Evolutionary conservation across 2,888 invertebrate species (phyloP).

Genomic region (Cerceris ruficornis): DNA sequence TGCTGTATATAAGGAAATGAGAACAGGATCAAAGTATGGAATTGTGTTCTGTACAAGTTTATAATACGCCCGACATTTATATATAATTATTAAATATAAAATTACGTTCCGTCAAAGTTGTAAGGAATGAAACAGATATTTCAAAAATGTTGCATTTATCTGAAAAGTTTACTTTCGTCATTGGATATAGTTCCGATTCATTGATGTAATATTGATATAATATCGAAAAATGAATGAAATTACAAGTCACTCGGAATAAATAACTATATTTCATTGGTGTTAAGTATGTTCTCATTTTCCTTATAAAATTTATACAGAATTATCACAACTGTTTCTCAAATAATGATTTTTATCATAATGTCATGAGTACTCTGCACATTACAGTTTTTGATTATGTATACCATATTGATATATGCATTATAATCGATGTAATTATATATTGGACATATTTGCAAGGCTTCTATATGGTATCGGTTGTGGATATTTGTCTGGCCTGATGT

Average conservation of each 20-base stretch:
- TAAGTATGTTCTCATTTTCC: conserved; percentile 10
- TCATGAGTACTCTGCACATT: background rate
- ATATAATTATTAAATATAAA: too few species aligned
- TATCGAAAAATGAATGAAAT: conserved; percentile 29
- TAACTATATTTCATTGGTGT: conserved; percentile 9
- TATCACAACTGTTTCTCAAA: conserved; percentile 1
- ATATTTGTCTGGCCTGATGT: background rate
- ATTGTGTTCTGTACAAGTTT: background rate
- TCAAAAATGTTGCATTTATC: too few species aligned
- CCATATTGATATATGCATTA: background rate
- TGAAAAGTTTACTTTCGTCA: too few species aligned
- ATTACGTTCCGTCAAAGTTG: too few species aligned
- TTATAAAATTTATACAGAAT: conserved; percentile 13
- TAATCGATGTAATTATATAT: background rate
- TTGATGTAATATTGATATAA: background rate
- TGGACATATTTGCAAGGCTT: background rate
- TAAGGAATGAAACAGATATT: too few species aligned
- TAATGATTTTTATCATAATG: conserved; percentile 8
- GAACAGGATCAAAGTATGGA: background rate
- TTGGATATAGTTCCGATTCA: background rate
- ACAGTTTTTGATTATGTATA: conserved; percentile 9
- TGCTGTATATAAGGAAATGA: background rate
- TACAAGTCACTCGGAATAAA: background rate
- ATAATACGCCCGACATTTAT: too few species aligned
- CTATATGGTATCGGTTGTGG: background rate